Percentiles rank a stretch among this genome's conserved stretches.
Evolutionary conservation across 2,797 vertebrate genomes (phyloP).

Genomic region (Linurgus olivaceus): DNA sequence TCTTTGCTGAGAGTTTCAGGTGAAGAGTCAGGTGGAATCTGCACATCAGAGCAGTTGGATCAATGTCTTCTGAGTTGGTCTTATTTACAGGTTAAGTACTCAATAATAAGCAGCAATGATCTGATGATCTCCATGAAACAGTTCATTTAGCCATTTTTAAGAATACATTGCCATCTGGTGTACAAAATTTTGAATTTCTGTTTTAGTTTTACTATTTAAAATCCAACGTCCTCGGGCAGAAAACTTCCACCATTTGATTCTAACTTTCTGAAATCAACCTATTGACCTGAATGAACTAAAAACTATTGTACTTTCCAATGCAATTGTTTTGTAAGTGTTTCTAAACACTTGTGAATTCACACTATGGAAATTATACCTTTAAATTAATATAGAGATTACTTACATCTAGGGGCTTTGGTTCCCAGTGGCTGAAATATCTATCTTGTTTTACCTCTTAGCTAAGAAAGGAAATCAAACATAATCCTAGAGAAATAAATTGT

Average conservation of each 20-base stretch:
- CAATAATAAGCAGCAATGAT: neutral
- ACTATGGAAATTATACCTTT: neutral
- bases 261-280: neutral
- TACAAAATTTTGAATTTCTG: neutral
- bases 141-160: slow-evolving; percentile 34
- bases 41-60: neutral
- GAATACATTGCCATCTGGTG: slow-evolving; percentile 74
- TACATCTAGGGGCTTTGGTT: neutral
- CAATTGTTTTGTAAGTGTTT: neutral
- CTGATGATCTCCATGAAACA: neutral
- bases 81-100: neutral
- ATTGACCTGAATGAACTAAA: neutral
- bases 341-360: neutral
- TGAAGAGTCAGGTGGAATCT: neutral
- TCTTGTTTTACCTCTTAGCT: neutral
- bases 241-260: neutral
- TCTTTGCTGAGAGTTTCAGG: neutral
- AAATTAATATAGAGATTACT: neutral
- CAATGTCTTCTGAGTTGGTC: neutral
- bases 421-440: neutral
- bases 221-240: neutral
- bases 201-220: neutral
- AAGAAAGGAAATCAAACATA: neutral
- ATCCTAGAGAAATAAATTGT: neutral
- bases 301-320: neutral